These are phyloP conservation scores for Slavum lentiscoides DNA, from an alignment of 2,888 invertebrate genomes.

Conservation along the genomic window DNA sequence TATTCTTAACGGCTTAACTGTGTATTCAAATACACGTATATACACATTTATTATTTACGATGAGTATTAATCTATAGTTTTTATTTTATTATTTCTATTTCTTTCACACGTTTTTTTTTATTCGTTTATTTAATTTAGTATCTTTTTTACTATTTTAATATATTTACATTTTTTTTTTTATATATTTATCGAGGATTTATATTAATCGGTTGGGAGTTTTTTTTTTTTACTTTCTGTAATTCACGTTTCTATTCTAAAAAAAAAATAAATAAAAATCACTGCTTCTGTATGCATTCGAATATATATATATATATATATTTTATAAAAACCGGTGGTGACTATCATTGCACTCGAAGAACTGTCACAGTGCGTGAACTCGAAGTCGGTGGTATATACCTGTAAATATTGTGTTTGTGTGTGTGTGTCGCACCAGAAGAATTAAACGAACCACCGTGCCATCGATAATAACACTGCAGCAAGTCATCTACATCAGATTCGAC, in stretches of 20 bases:
- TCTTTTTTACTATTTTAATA: too few species aligned
- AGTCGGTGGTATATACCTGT: conserved; percentile 1
- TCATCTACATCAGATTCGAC: conserved; percentile 37
- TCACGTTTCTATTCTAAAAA: neutral
- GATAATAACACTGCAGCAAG: conserved; percentile 39
- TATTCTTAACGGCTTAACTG: too few species aligned
- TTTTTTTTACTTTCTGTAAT: neutral
- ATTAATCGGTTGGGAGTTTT: neutral
- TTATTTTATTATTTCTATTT: too few species aligned
- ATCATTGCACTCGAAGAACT: conserved; percentile 8
- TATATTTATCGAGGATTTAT: neutral
- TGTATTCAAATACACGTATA: too few species aligned
- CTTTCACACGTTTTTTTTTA: too few species aligned
- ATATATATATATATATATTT: neutral
- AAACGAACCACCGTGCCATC: conserved; percentile 51
- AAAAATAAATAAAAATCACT: too few species aligned
- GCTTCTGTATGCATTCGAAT: neutral
- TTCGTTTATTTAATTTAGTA: too few species aligned
- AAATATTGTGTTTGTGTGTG: neutral
- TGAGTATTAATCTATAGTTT: too few species aligned
- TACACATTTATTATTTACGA: too few species aligned
- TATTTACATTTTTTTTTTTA: too few species aligned
- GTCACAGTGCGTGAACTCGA: conserved; percentile 46
- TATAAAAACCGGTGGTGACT: neutral
- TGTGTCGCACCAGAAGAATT: conserved; percentile 37